Evolutionary conservation across 1,140 invertebrate genomes (phyloP), one percentile per base, ranked within the genome.

Genomic region (Acromyrmex echinatior): DNA sequence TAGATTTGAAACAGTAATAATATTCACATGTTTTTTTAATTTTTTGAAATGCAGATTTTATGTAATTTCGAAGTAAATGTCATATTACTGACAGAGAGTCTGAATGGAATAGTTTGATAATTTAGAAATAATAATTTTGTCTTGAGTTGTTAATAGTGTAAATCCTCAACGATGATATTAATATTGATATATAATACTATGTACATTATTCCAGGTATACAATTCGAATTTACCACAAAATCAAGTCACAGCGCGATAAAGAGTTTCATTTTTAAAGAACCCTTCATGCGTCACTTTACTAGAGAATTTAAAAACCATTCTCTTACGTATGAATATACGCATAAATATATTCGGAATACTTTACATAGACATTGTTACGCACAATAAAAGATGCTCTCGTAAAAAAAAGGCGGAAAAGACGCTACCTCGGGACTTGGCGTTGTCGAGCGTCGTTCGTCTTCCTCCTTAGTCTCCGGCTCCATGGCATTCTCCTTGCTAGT

Each of bases 381-480:
- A 28, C 3, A 65, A 4, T n/a, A 62, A 25, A 18, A 25, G 1
- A 16, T 10, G 25, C 9, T 70, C 5, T 12, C 3, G 21, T 28
- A 56, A 65, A 4, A 56, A 51, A 51, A 51, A 45, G 3, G 0
- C 2, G 21, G 5, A 28, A 39, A 51, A 25, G 25, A 51, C 14
- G 14, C 81, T 87, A 95, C 94, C 89, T 95, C 93, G 5, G 93
- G 92, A 87, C 92, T 94, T 10, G 94, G 91, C n/a, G 92, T 92
- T 82, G 90, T 88, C 82, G 92, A 94, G 76, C 92, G 92, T 39
- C 87, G 92, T 39, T 94, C 93, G 74, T 94, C 93, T 89, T 95
- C 94, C 73, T 94, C 93, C 73, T 94, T 94, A 63, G 88, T 80
- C 63, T 94, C 92, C 58, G 89, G 86, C 86, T 95, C 94, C 94